A percentile compares a stretch with the other conserved stretches of the same genome.
Conservation (phyloP, 2,888 invertebrate species). For the Merodon equestris region DNA sequence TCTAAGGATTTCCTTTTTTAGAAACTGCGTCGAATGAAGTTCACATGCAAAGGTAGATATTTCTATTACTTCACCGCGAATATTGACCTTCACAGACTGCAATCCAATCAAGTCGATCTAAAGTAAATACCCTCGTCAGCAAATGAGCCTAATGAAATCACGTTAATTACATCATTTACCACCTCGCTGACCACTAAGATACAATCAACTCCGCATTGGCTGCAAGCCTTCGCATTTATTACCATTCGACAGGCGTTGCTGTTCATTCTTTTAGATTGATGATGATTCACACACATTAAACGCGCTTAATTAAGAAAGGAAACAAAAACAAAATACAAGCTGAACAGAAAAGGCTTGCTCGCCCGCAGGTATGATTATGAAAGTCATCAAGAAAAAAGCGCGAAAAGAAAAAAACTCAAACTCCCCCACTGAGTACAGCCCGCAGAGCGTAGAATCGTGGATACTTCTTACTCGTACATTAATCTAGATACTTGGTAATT, state of each 20-base stretch:
- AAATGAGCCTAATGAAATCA: too few relatives aligned
- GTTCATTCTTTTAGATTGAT: background rate
- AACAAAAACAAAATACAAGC: too few relatives aligned
- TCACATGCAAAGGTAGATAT: too few relatives aligned
- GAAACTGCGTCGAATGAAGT: too few relatives aligned
- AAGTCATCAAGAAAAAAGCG: conserved; percentile 20
- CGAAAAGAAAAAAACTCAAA: background rate
- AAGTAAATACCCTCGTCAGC: too few relatives aligned
- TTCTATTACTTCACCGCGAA: too few relatives aligned
- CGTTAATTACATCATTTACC: conserved; percentile 10
- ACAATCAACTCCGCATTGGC: conserved; percentile 7
- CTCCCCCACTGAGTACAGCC: conserved; percentile 4
- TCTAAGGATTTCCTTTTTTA: too few relatives aligned
- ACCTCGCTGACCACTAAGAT: background rate
- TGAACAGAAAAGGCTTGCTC: background rate
- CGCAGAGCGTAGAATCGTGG: background rate
- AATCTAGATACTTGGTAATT: conserved; percentile 4
- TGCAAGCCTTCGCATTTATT: conserved; percentile 10
- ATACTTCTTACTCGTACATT: background rate
- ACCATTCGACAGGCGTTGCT: conserved; percentile 12
- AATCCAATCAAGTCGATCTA: too few relatives aligned
- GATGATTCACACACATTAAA: conserved; percentile 4
- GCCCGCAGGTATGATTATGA: background rate
- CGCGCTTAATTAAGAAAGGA: background rate
- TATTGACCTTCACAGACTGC: too few relatives aligned